Conservation (phyloP, 1,140 invertebrate species). For the Microplitis demolitor region DNA sequence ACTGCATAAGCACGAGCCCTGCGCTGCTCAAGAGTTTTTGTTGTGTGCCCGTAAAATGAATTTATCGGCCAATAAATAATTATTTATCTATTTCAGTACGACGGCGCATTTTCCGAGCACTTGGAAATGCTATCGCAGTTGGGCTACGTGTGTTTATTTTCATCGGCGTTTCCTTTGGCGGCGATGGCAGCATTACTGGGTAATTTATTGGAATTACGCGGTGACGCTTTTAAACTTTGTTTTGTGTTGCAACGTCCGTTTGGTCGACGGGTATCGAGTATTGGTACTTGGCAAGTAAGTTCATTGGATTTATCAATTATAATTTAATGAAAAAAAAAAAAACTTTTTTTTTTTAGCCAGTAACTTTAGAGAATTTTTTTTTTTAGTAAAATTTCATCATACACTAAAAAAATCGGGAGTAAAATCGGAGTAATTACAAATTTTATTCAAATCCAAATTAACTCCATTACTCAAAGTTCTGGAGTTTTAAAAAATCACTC, state of each 20-base stretch:
- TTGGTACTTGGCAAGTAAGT: constrained; percentile 94
- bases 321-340: no score
- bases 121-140: constrained; percentile 97
- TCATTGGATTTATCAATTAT: background rate
- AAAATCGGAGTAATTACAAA: no score
- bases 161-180: constrained; percentile 93
- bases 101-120: constrained; percentile 95
- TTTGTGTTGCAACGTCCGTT: constrained; percentile 94
- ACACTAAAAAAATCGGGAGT: no score
- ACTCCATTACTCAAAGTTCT: no score
- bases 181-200: constrained; percentile 91
- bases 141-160: constrained; percentile 96
- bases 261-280: constrained; percentile 86
- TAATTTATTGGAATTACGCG: constrained; percentile 91
- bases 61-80: background rate
- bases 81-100: constrained; percentile 66
- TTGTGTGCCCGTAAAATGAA: background rate
- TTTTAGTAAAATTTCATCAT: no score
- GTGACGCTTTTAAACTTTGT: constrained; percentile 96
- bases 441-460: no score
- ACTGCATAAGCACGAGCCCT: background rate
- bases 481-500: no score
- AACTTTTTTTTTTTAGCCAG: no score
- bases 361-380: no score
- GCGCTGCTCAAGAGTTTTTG: background rate